Evolutionary conservation across 2,888 invertebrate genomes (phyloP).

Genomic region (Hyposoter didymator): DNA sequence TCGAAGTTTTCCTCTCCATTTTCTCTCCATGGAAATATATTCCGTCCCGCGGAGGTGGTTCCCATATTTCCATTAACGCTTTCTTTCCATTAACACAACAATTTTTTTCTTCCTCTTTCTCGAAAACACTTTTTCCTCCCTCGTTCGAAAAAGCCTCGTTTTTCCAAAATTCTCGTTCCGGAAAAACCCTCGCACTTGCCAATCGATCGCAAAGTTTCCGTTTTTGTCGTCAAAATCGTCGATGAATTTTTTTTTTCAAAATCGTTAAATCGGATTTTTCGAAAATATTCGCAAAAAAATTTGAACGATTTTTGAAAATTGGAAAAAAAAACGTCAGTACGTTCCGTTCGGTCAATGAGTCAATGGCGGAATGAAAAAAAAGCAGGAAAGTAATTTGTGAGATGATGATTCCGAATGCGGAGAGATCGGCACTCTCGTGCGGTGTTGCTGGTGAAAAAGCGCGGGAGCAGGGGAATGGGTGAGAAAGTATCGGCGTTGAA

Average conservation of each 20-base stretch:
- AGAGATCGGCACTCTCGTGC: background rate
- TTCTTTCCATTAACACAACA: slow-evolving; percentile 4
- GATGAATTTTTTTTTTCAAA: too few relatives aligned
- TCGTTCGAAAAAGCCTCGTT: background rate
- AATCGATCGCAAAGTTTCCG: background rate
- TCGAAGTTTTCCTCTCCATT: slow-evolving; percentile 6
- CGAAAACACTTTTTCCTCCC: background rate
- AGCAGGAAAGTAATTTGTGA: background rate
- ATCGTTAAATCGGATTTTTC: background rate
- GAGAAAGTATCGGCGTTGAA: slow-evolving; percentile 60
- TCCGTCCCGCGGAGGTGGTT: slow-evolving; percentile 43
- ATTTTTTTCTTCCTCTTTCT: slow-evolving; percentile 14
- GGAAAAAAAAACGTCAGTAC: too few relatives aligned
- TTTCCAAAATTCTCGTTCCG: background rate
- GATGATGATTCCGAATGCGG: slow-evolving; percentile 4
- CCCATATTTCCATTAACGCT: slow-evolving; percentile 70
- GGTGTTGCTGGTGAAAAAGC: background rate
- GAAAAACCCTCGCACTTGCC: background rate
- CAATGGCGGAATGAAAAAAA: background rate
- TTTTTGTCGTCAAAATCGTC: background rate
- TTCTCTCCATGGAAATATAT: slow-evolving; percentile 45
- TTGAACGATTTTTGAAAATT: too few relatives aligned
- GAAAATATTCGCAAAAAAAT: too few relatives aligned
- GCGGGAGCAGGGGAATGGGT: slow-evolving; percentile 27
- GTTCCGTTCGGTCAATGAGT: background rate